Conservation (phyloP, 2,888 invertebrate genomes). For the Mechanitis messenoides region DNA sequence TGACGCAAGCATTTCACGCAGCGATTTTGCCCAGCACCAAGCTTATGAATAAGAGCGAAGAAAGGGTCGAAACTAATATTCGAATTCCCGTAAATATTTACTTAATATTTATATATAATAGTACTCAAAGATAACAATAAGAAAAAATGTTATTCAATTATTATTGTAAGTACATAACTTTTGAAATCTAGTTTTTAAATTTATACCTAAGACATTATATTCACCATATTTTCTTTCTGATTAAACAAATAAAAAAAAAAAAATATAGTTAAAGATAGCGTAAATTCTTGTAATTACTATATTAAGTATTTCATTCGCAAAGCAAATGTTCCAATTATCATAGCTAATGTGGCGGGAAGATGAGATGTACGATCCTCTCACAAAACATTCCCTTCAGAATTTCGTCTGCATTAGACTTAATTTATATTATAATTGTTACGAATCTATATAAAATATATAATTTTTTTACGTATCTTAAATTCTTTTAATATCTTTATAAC, state of each 20-base stretch:
- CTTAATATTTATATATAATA: no score
- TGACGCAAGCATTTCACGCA: no score
- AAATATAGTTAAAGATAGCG: neutral
- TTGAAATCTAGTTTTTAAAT: no score
- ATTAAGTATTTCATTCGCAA: slow-evolving; percentile 53
- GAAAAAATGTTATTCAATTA: no score
- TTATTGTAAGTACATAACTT: no score
- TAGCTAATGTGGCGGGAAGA: slow-evolving; percentile 65
- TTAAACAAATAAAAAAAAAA: neutral
- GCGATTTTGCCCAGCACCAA: no score
- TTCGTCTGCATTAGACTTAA: slow-evolving; percentile 21
- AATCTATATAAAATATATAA: neutral
- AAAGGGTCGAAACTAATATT: no score
- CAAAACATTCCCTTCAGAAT: slow-evolving; percentile 30
- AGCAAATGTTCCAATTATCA: slow-evolving; percentile 73
- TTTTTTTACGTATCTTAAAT: neutral
- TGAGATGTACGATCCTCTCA: slow-evolving; percentile 34
- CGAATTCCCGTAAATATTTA: no score
- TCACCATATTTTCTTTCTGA: no score
- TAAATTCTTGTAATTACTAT: neutral
- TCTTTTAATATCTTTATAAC: neutral
- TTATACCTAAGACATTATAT: no score
- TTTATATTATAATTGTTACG: slow-evolving; percentile 13
- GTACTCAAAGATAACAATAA: no score
- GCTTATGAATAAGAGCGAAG: no score